Percentiles rank a stretch among this genome's conserved stretches.
Conservation (phyloP, 2,113 vertebrate genomes). For the Daboia siamensis region DNA sequence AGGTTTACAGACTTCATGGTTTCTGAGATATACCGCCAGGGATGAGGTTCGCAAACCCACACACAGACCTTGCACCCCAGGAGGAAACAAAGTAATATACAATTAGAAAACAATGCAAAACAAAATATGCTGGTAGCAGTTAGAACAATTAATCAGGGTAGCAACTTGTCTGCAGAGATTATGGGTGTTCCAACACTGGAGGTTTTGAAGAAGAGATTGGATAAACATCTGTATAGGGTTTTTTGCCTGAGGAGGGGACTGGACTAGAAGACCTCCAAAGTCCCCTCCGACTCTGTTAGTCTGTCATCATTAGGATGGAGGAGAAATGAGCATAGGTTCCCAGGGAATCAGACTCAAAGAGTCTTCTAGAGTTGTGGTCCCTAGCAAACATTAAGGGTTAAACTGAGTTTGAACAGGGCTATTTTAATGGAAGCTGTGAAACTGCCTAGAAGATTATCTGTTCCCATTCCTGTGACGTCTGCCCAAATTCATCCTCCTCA, state of each 20-base stretch:
- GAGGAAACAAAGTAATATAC: background rate
- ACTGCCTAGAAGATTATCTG: background rate
- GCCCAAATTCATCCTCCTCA: background rate
- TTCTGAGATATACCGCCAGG: background rate
- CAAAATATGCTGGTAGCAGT: background rate
- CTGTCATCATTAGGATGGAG: background rate
- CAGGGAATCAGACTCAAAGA: background rate
- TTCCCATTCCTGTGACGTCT: conserved; percentile 24
- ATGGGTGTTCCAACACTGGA: background rate
- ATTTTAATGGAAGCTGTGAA: background rate
- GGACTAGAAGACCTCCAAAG: background rate
- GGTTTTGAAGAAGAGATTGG: background rate
- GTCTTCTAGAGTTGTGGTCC: background rate
- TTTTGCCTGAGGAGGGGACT: background rate
- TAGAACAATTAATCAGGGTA: too few relatives aligned
- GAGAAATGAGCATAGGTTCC: background rate
- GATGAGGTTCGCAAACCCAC: background rate
- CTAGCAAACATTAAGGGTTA: background rate
- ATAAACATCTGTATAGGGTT: background rate
- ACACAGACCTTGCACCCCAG: background rate
- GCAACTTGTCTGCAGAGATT: too few relatives aligned
- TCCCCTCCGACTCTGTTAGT: background rate
- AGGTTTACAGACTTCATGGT: background rate
- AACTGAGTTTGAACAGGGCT: background rate
- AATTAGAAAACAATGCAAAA: background rate